Evolutionary conservation across 2,888 invertebrate species (phyloP).

Genomic region (Gymnocheta viridis): DNA sequence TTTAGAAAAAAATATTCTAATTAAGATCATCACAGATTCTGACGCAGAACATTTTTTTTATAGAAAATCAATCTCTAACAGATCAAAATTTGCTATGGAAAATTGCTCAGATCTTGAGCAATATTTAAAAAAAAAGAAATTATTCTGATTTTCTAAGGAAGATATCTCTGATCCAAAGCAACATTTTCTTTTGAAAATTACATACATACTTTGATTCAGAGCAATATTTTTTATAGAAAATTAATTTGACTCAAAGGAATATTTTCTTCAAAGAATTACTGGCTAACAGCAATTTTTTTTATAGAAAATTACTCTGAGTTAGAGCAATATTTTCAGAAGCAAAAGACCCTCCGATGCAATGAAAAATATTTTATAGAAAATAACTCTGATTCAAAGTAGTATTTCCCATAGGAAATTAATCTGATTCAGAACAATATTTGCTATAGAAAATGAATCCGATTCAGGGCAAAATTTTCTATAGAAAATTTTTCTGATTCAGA

Average conservation of each 20-base stretch:
- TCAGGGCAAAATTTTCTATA: background rate
- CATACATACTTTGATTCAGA: too few relatives aligned
- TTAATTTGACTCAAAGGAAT: background rate
- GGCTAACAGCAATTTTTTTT: too few relatives aligned
- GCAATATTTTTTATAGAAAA: background rate
- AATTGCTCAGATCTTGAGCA: background rate
- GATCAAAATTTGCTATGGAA: background rate
- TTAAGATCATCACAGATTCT: too few relatives aligned
- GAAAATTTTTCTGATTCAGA: background rate
- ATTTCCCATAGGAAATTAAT: background rate
- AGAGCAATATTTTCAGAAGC: too few relatives aligned
- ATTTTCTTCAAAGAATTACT: too few relatives aligned
- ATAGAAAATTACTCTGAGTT: too few relatives aligned
- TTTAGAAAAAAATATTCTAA: too few relatives aligned
- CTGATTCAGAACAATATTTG: background rate
- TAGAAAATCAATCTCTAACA: background rate
- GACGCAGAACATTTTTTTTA: background rate
- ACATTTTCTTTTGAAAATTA: background rate
- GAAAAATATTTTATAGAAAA: background rate
- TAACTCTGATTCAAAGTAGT: background rate
- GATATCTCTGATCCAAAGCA: background rate
- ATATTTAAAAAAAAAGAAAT: background rate
- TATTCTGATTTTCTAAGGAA: background rate
- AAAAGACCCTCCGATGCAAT: background rate
- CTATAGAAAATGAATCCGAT: background rate